Percentiles rank a stretch among this genome's conserved stretches.
Evolutionary conservation across 1,140 invertebrate species (phyloP).

Genomic region (Daktulosphaira vitifoliae): DNA sequence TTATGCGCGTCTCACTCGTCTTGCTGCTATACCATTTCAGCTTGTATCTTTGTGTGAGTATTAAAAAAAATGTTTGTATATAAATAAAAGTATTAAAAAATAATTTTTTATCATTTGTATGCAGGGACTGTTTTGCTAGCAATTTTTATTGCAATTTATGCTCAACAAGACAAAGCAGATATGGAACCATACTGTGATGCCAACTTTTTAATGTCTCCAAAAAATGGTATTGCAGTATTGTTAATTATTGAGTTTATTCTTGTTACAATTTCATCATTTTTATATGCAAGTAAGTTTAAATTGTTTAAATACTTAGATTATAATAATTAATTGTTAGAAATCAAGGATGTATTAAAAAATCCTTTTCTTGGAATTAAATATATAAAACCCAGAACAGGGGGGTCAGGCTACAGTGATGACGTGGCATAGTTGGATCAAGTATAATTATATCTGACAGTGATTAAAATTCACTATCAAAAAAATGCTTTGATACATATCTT

Average conservation of each 20-base stretch:
- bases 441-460: no score
- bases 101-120: neutral
- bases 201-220: constrained; percentile 17
- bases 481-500: no score
- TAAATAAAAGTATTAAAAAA: no score
- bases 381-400: no score
- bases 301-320: no score
- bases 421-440: no score
- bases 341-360: no score
- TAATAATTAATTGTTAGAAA: no score
- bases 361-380: no score
- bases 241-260: constrained; percentile 13
- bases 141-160: constrained; percentile 17
- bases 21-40: constrained; percentile 17
- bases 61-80: no score
- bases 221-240: constrained; percentile 22
- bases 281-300: constrained; percentile 21
- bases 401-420: no score
- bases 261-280: constrained; percentile 5
- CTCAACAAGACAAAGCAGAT: constrained; percentile 19
- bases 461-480: no score
- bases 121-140: constrained; percentile 20
- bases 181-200: constrained; percentile 23
- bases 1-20: neutral
- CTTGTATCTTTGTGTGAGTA: constrained; percentile 20